Evolutionary conservation across 2,113 vertebrate genomes (phyloP).

Genomic region (Mola mola): DNA sequence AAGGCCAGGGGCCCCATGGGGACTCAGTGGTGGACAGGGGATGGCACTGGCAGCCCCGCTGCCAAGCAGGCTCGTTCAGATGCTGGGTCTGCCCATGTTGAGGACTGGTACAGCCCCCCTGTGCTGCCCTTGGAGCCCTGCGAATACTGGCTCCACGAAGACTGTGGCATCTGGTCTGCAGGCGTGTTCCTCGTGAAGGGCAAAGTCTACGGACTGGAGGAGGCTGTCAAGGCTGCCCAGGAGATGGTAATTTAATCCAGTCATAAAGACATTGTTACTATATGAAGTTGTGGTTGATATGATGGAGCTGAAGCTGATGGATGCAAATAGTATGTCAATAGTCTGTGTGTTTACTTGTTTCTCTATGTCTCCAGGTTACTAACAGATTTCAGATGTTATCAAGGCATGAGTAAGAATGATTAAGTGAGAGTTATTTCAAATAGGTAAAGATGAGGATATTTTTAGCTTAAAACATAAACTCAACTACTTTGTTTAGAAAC

Average conservation of each 20-base stretch:
- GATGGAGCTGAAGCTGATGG: too few relatives aligned
- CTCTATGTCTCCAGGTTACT: too few relatives aligned
- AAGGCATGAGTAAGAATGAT: too few relatives aligned
- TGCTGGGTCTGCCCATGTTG: not conserved
- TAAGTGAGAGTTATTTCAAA: too few relatives aligned
- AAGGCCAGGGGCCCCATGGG: constrained; percentile 46
- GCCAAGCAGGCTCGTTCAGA: constrained; percentile 68
- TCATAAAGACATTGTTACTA: too few relatives aligned
- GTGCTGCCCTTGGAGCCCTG: constrained; percentile 76
- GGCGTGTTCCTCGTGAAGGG: constrained; percentile 84
- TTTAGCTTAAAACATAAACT: too few relatives aligned
- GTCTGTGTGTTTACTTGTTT: too few relatives aligned
- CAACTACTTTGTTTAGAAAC: too few relatives aligned
- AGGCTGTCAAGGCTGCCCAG: constrained; percentile 78
- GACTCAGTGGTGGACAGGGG: constrained; percentile 29
- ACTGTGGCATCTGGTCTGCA: constrained; percentile 83
- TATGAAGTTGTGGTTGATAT: too few relatives aligned
- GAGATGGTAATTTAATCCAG: constrained; percentile 82
- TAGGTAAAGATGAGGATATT: too few relatives aligned
- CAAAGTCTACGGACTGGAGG: constrained; percentile 82
- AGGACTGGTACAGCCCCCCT: constrained; percentile 82
- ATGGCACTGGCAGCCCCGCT: constrained; percentile 52
- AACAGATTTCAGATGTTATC: too few relatives aligned
- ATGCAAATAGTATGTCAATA: too few relatives aligned
- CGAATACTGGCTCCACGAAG: constrained; percentile 85